Percentiles rank a stretch among this genome's conserved stretches.
phyloP scores from a whole-genome alignment of 2,888 invertebrate species.

The Dioctria linearis region DNA sequence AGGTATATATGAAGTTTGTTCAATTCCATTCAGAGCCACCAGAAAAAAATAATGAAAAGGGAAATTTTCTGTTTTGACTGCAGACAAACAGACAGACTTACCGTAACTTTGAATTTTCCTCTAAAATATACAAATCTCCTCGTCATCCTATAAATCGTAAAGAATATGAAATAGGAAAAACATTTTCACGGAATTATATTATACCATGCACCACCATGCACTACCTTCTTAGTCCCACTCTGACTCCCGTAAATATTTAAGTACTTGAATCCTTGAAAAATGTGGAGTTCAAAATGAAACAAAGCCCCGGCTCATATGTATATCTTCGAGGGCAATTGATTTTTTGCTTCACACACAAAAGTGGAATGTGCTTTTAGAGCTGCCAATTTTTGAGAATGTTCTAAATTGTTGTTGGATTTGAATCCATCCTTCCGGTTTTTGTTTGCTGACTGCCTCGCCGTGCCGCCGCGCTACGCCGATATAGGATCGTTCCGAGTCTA shows the following conservation, averaged over 20 bases:
- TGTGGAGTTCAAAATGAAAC: too few relatives aligned
- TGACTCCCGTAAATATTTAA: neutral
- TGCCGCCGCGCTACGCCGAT: too few relatives aligned
- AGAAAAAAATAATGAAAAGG: neutral
- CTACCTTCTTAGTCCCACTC: neutral
- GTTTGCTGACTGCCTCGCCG: neutral
- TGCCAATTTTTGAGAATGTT: slow-evolving; percentile 35
- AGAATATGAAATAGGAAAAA: slow-evolving; percentile 22
- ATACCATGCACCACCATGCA: neutral
- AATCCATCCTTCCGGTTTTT: neutral
- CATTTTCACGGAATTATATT: neutral
- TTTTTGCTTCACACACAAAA: slow-evolving; percentile 23
- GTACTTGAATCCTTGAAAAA: too few relatives aligned
- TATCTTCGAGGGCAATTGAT: slow-evolving; percentile 26
- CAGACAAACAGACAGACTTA: slow-evolving; percentile 19
- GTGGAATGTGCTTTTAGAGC: slow-evolving; percentile 8
- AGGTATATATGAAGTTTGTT: neutral
- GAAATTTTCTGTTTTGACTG: slow-evolving; percentile 7
- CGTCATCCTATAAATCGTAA: slow-evolving; percentile 30
- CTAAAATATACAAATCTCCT: slow-evolving; percentile 30
- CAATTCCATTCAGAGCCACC: neutral
- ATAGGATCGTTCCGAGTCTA: neutral
- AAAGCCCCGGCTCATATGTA: too few relatives aligned
- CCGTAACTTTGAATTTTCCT: slow-evolving; percentile 29
- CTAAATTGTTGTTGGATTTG: neutral